Evolutionary conservation across 2,797 vertebrate species (phyloP).

Genomic region (Champsocephalus gunnari): DNA sequence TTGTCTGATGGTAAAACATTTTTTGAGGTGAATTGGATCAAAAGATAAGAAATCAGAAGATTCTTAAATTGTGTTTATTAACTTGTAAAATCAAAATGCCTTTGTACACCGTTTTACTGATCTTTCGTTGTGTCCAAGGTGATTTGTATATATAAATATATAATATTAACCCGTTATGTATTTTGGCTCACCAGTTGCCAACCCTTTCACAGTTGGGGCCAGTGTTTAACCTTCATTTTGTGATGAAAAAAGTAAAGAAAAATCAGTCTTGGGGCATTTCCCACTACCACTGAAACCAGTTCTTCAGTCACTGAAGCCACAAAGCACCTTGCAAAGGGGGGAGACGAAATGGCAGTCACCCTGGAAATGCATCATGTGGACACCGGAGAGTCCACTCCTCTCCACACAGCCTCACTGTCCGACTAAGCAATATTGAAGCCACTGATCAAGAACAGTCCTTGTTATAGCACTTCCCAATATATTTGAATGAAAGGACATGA

Average conservation of each 20-base stretch:
- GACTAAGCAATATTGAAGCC: constrained; percentile 87
- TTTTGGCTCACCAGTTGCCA: constrained; percentile 77
- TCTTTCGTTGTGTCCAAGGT: constrained; percentile 81
- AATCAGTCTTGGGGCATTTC: constrained; percentile 66
- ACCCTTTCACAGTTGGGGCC: constrained; percentile 74
- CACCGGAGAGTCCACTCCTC: constrained; percentile 68
- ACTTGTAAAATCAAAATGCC: constrained; percentile 81
- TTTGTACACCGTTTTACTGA: constrained; percentile 84
- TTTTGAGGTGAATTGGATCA: constrained; percentile 73
- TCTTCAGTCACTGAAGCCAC: constrained; percentile 83
- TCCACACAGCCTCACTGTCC: constrained; percentile 82
- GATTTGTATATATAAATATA: constrained; percentile 85
- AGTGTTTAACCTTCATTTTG: constrained; percentile 69
- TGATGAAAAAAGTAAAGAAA: constrained; percentile 49
- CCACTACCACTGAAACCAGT: constrained; percentile 80
- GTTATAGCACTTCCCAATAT: constrained; percentile 87
- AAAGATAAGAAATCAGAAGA: constrained; percentile 66
- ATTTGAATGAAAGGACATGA: constrained; percentile 83
- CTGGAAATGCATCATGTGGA: constrained; percentile 77
- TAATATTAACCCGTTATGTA: constrained; percentile 82
- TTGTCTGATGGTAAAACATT: constrained; percentile 68
- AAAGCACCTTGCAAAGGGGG: constrained; percentile 82
- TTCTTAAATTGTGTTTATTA: constrained; percentile 82
- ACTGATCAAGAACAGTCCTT: constrained; percentile 86
- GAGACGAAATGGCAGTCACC: constrained; percentile 67